Conservation (phyloP, 2,888 invertebrate genomes). For the Incurvaria masculella region DNA sequence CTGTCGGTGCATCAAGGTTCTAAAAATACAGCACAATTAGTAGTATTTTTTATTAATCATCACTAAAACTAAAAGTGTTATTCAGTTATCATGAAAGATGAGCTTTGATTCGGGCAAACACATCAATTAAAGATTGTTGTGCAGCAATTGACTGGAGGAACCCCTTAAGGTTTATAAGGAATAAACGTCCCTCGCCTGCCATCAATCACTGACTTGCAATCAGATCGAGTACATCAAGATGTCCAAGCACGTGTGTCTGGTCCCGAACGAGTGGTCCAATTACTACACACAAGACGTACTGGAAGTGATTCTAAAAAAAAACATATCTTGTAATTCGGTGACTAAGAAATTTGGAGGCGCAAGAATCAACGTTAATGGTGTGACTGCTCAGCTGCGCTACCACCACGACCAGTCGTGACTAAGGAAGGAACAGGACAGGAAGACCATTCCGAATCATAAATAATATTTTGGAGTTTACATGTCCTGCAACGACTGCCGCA, state of each 20-base stretch:
- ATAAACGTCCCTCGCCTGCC: no score
- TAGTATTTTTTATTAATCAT: background rate
- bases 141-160: background rate
- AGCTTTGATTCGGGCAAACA: background rate
- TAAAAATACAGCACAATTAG: background rate
- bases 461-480: no score
- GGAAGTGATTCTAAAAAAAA: conserved; percentile 1
- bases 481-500: background rate
- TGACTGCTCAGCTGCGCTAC: background rate
- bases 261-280: background rate
- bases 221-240: background rate
- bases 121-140: background rate
- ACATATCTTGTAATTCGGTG: background rate
- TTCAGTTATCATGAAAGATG: background rate
- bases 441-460: no score
- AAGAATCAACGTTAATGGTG: conserved; percentile 1
- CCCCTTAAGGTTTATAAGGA: background rate
- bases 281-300: conserved; percentile 1
- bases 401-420: background rate
- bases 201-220: background rate
- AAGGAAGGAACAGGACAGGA: background rate
- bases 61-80: no score
- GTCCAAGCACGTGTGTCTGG: conserved; percentile 1
- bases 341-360: background rate
- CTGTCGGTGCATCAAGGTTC: conserved; percentile 1